Evolutionary conservation across 2,888 invertebrate genomes (phyloP).

Genomic region (Pachycephus smyrnensis): DNA sequence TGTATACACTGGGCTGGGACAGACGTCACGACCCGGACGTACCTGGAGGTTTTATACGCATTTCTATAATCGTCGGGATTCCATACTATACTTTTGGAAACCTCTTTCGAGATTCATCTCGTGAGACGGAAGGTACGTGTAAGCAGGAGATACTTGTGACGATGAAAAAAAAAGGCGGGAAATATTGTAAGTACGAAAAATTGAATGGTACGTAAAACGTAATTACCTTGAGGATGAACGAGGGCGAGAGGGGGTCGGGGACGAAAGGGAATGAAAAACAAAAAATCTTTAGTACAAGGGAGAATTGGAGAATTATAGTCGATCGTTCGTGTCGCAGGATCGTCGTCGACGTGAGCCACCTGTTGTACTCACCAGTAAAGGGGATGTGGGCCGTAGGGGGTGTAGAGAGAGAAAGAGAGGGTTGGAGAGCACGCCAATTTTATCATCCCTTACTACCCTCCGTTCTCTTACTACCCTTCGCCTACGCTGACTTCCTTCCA

Average conservation of each 20-base stretch:
- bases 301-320: too few relatives aligned
- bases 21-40: too few relatives aligned
- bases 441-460: slow-evolving; percentile 5
- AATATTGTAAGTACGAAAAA: not conserved
- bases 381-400: not conserved
- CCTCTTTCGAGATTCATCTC: too few relatives aligned
- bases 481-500: not conserved
- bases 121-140: too few relatives aligned
- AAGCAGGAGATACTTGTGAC: not conserved
- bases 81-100: too few relatives aligned
- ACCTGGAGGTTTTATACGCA: too few relatives aligned
- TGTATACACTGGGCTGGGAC: too few relatives aligned
- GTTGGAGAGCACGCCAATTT: slow-evolving; percentile 4
- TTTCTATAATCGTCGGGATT: too few relatives aligned
- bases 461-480: too few relatives aligned
- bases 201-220: not conserved
- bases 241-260: slow-evolving; percentile 9
- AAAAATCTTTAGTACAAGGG: slow-evolving; percentile 2
- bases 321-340: too few relatives aligned
- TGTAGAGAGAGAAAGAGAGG: too few relatives aligned
- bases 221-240: not conserved
- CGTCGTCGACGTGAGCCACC: slow-evolving; percentile 2
- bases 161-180: slow-evolving; percentile 3
- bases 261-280: slow-evolving; percentile 12
- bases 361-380: slow-evolving; percentile 5